Evolutionary conservation across 2,888 invertebrate genomes (phyloP).

Genomic region (Cyclophora albipunctata): DNA sequence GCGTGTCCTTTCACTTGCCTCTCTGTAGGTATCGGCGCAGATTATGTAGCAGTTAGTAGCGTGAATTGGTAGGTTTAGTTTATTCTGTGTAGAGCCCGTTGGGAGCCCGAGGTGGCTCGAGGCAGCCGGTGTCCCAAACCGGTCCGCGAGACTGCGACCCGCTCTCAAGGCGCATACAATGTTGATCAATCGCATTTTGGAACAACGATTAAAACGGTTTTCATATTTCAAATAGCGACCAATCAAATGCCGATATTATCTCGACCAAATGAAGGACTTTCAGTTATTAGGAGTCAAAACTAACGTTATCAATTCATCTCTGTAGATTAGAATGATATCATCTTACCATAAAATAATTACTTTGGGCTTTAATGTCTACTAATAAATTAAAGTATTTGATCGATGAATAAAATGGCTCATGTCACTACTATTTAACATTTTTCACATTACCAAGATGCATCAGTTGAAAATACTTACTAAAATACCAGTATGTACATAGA

Average conservation of each 20-base stretch:
- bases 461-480: too few species aligned
- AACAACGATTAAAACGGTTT: slow-evolving; percentile 48
- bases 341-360: too few species aligned
- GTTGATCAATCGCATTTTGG: slow-evolving; percentile 70
- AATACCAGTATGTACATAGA: too few species aligned
- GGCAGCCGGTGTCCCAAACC: slow-evolving; percentile 65
- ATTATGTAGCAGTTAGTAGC: slow-evolving; percentile 30
- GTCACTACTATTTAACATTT: too few species aligned
- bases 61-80: slow-evolving; percentile 14
- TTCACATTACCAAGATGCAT: too few species aligned
- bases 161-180: slow-evolving; percentile 64
- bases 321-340: too few species aligned
- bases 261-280: not conserved
- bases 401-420: too few species aligned
- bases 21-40: slow-evolving; percentile 6
- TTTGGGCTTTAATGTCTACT: too few species aligned
- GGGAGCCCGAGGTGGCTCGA: slow-evolving; percentile 25
- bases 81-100: slow-evolving; percentile 38
- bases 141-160: slow-evolving; percentile 64
- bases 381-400: too few species aligned
- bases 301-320: too few species aligned
- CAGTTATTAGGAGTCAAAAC: too few species aligned
- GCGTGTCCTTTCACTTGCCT: slow-evolving; percentile 69
- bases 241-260: slow-evolving; percentile 7
- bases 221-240: slow-evolving; percentile 26